phyloP scores from a whole-genome alignment of 2,888 invertebrate genomes.

The Drosophila lacicola region DNA sequence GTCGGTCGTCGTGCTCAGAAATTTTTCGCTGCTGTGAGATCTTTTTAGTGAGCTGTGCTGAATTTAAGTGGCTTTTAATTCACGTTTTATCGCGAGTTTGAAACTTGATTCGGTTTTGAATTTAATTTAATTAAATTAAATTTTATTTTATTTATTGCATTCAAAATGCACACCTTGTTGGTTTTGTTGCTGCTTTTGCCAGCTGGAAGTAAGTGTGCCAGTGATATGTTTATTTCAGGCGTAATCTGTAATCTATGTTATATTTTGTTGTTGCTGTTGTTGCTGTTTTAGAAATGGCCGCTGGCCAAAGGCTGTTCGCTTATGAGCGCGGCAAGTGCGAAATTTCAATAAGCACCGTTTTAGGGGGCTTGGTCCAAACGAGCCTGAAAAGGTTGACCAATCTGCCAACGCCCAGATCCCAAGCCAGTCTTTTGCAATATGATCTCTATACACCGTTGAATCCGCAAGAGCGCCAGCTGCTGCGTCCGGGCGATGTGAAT shows the following conservation, averaged over 20 bases:
- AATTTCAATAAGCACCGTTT: constrained; percentile 60
- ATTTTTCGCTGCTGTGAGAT: constrained; percentile 24
- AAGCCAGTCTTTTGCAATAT: constrained; percentile 65
- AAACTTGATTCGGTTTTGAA: constrained; percentile 14
- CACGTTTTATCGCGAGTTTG: constrained; percentile 27
- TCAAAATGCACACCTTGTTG: constrained; percentile 40
- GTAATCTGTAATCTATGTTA: constrained; percentile 18
- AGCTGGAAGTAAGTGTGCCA: constrained; percentile 46
- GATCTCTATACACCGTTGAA: constrained; percentile 80
- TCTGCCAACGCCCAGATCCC: constrained; percentile 39
- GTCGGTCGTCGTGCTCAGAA: constrained; percentile 43
- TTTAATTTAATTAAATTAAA: constrained; percentile 23
- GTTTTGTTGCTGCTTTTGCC: constrained; percentile 14
- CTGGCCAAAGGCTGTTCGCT: constrained; percentile 51
- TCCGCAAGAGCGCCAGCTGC: constrained; percentile 62
- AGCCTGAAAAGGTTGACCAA: constrained; percentile 60
- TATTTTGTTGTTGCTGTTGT: constrained; percentile 8
- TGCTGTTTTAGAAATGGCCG: constrained; percentile 16
- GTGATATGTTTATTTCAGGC: constrained; percentile 17
- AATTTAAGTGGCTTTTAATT: constrained; percentile 45
- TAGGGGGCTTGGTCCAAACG: constrained; percentile 64
- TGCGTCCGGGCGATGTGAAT: constrained; percentile 65
- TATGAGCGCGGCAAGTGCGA: constrained; percentile 78
- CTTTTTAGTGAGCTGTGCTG: constrained; percentile 42
- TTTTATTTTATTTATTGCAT: constrained; percentile 9